These are phyloP conservation scores for Clunio marinus DNA, from an alignment of 2,888 invertebrate species.

Conservation along the genomic window DNA sequence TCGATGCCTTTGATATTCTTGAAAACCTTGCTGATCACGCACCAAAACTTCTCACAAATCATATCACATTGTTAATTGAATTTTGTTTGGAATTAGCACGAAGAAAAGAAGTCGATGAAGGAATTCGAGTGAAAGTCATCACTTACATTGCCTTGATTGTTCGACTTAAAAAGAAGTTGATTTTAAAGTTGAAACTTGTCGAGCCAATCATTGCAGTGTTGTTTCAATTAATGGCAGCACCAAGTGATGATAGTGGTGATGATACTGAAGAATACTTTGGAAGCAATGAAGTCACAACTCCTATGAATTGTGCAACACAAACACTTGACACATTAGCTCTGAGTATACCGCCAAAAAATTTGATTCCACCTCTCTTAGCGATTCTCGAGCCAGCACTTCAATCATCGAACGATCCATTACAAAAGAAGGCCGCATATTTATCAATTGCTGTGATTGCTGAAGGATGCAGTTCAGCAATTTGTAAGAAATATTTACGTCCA, in stretches of 20 bases:
- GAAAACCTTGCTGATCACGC: constrained; percentile 49
- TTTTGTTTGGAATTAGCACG: constrained; percentile 63
- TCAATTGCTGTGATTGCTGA: constrained; percentile 72
- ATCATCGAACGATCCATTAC: constrained; percentile 56
- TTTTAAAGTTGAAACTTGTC: constrained; percentile 65
- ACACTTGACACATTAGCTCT: constrained; percentile 69
- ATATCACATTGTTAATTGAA: constrained; percentile 60
- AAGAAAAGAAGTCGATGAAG: constrained; percentile 56
- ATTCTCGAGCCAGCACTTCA: constrained; percentile 63
- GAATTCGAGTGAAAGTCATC: constrained; percentile 64
- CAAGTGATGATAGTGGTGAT: constrained; percentile 59
- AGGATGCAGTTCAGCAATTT: constrained; percentile 71
- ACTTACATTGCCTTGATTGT: constrained; percentile 63
- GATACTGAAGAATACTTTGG: constrained; percentile 64
- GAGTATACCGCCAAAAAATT: constrained; percentile 70
- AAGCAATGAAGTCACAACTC: constrained; percentile 60
- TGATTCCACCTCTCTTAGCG: constrained; percentile 65
- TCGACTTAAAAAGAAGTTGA: constrained; percentile 65
- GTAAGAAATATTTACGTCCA: constrained; percentile 64
- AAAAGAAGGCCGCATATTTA: constrained; percentile 67
- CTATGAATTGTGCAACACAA: constrained; percentile 66
- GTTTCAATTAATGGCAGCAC: constrained; percentile 64
- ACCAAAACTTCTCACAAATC: constrained; percentile 52
- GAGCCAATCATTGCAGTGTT: constrained; percentile 64
- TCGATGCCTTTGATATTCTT: constrained; percentile 48